phyloP scores from a whole-genome alignment of 2,888 invertebrate species.

The Synergus japonicus region DNA sequence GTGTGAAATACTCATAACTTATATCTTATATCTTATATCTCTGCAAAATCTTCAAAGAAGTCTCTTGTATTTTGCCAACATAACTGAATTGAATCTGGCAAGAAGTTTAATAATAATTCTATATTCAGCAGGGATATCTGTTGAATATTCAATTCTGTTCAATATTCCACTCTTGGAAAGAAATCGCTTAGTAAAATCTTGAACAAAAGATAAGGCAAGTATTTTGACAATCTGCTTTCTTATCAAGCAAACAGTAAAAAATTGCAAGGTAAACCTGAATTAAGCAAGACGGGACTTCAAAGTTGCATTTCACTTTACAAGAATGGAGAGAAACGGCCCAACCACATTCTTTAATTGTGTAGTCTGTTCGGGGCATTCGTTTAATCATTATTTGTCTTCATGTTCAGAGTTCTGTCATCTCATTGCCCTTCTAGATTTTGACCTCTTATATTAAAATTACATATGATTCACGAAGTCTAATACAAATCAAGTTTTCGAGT shows the following conservation, averaged over 20 bases:
- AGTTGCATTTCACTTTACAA: constrained; percentile 55
- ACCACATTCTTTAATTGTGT: constrained; percentile 23
- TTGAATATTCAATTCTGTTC: neutral
- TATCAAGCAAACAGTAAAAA: constrained; percentile 36
- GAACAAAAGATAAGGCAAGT: neutral
- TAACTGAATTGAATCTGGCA: neutral
- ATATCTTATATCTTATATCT: neutral
- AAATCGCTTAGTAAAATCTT: neutral
- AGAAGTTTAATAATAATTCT: neutral
- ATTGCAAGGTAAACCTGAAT: constrained; percentile 60
- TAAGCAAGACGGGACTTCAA: neutral
- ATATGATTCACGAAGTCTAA: constrained; percentile 28
- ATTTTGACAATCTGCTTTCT: constrained; percentile 1
- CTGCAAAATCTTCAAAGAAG: neutral
- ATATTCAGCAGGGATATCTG: neutral
- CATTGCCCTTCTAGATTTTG: constrained; percentile 8
- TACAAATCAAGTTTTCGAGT: neutral
- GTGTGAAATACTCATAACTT: neutral
- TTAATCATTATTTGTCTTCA: constrained; percentile 12
- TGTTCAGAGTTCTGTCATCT: constrained; percentile 5
- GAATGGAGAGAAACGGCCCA: constrained; percentile 61
- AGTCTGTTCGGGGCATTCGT: neutral
- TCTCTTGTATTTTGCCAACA: neutral
- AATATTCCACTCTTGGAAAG: neutral
- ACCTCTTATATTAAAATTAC: constrained; percentile 14